Base-by-base conservation (phyloP, 2,113 vertebrate genomes). In the Ancistrus triradiatus region DNA sequence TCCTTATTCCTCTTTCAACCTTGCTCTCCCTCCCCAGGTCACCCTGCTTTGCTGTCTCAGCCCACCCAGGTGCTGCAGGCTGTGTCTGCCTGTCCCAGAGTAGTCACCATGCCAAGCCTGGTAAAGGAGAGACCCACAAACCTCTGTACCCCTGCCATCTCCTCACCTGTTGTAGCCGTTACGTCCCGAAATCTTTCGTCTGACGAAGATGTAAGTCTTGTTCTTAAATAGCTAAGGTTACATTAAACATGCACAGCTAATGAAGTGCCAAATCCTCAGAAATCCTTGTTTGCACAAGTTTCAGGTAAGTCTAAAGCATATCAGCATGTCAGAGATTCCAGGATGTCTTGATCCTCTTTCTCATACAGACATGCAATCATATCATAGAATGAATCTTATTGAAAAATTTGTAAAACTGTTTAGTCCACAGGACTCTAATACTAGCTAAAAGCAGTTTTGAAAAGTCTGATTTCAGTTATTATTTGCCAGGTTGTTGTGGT, bases 61-160 rank as follows among this genome's bases (percentile, higher is more conserved):
- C 80, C 92, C 0, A 8, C 88, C 31, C 81, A 78, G 73, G 69
- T 97, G 69, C 84, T 95, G 1, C 93, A 94, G 60, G 87, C 97
- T 46, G 50, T 95, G 17, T 10, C 85, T 0, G 77, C 84, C 46
- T 43, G 17, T 60, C 4, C 58, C 33, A 88, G 80, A 17, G 59
- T 88, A 66, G 50, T 90, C 0, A 51, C 86, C 3, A 77, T 93
- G 21, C 85, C 89, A 59, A 81, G 58, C 2, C 83, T 86, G 2
- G 6, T 69, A 1, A 81, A 84, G 66, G 92, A 89, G 5, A 65
- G 82, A 0, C 68, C 86, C 4, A 21, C 84, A 9, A 58, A 82
- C 11, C 73, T 87, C 2, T 70, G 83, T 1, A 81, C 57, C 17
- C 76, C 83, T 6, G 73, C 88, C 3, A 72, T 81, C 1, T 82